Conservation (phyloP, 2,113 vertebrate genomes). For the Arothron firmamentum region DNA sequence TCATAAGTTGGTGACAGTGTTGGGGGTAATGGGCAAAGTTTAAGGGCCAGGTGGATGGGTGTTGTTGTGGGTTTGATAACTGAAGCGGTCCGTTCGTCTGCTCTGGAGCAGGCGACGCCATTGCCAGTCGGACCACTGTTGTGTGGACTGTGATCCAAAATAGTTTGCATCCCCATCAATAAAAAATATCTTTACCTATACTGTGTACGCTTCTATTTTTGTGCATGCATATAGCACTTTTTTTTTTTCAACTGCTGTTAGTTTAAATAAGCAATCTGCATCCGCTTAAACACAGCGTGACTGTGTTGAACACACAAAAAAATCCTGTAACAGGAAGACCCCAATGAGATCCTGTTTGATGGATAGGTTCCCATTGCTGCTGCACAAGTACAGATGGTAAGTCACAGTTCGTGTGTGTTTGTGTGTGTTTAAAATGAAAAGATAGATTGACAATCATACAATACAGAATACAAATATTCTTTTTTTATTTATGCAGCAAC, state of each 20-base stretch:
- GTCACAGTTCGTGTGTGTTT: constrained; percentile 3
- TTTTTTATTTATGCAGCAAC: constrained; percentile 9
- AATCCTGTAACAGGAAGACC: constrained; percentile 48
- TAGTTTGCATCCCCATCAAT: too few relatives aligned
- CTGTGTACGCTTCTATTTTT: not conserved
- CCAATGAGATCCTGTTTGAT: constrained; percentile 52
- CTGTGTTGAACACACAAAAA: constrained; percentile 18
- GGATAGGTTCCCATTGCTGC: constrained; percentile 71
- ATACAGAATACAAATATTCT: constrained; percentile 5
- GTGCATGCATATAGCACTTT: not conserved
- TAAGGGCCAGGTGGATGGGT: constrained; percentile 56
- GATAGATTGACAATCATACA: not conserved
- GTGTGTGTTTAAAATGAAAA: not conserved
- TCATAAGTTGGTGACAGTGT: constrained; percentile 69
- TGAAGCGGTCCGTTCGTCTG: constrained; percentile 26
- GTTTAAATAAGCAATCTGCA: constrained; percentile 10
- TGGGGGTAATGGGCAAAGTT: constrained; percentile 62
- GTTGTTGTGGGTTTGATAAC: constrained; percentile 38
- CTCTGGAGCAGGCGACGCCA: constrained; percentile 1
- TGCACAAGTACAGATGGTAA: constrained; percentile 44
- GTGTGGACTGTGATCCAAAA: too few relatives aligned
- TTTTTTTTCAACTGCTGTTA: not conserved
- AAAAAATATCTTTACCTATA: too few relatives aligned
- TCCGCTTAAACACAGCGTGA: constrained; percentile 15
- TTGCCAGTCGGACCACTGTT: too few relatives aligned